These are phyloP conservation scores for Drosophila prolongata DNA, from an alignment of 2,888 invertebrate species.

Conservation along the genomic window DNA sequence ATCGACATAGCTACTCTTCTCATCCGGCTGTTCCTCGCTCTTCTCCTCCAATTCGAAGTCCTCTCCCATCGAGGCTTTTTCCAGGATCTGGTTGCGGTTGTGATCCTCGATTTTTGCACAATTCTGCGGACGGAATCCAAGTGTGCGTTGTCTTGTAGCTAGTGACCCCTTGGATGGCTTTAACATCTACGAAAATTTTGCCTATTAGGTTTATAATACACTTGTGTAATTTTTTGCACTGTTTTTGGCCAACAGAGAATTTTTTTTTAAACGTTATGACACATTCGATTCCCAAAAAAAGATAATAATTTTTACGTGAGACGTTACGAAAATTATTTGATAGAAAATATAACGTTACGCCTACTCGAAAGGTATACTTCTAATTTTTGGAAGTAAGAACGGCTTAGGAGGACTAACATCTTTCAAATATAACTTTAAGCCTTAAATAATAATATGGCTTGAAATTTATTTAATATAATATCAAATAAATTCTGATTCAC, in stretches of 20 bases:
- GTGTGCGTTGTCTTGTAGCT: constrained; percentile 13
- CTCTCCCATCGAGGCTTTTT: constrained; percentile 48
- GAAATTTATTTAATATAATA: too few relatives aligned
- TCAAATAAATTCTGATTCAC: too few relatives aligned
- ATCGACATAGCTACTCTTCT: constrained; percentile 36
- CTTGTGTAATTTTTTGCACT: constrained; percentile 52
- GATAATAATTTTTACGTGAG: constrained; percentile 27
- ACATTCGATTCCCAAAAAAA: constrained; percentile 69
- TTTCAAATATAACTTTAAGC: too few relatives aligned
- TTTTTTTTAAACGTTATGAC: constrained; percentile 58
- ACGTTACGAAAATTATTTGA: constrained; percentile 33
- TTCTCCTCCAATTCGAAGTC: constrained; percentile 45
- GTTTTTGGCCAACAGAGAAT: constrained; percentile 67
- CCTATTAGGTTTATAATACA: constrained; percentile 23
- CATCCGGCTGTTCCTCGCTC: constrained; percentile 8
- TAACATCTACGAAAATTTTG: constrained; percentile 61
- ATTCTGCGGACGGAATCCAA: constrained; percentile 12
- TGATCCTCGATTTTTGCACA: background rate
- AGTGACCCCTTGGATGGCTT: constrained; percentile 8
- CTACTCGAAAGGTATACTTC: background rate
- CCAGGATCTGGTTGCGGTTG: constrained; percentile 26
- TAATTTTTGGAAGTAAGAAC: background rate
- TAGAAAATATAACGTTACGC: constrained; percentile 10
- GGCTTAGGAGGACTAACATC: background rate
- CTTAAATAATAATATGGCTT: too few relatives aligned